phyloP scores from a whole-genome alignment of 2,797 vertebrate genomes.

The Sitta carolinensis region DNA sequence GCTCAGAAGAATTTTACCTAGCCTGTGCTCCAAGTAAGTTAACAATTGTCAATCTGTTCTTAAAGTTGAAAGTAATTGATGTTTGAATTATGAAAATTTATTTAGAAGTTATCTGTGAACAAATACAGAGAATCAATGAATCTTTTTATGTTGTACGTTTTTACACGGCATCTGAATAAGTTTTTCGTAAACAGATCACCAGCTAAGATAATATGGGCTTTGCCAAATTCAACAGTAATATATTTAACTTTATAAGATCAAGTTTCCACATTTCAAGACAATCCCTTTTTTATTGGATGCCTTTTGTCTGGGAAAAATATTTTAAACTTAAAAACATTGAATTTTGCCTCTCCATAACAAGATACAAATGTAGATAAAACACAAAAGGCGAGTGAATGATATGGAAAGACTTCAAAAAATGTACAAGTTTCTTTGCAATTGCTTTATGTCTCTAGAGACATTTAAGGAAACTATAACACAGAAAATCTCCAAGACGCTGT shows the following conservation, averaged over 20 bases:
- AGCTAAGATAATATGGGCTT: neutral
- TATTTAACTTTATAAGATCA: neutral
- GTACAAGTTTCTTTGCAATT: neutral
- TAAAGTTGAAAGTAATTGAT: neutral
- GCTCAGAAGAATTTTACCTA: neutral
- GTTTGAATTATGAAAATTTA: neutral
- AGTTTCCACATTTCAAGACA: neutral
- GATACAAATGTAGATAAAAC: neutral
- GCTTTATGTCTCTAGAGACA: neutral
- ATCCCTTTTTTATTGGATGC: neutral
- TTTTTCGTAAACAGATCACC: neutral
- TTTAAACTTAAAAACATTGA: neutral
- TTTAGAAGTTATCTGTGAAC: neutral
- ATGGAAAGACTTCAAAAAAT: neutral
- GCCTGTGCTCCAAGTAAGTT: neutral
- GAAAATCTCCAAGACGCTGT: neutral
- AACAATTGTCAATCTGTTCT: neutral
- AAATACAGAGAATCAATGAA: neutral
- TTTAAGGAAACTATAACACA: neutral
- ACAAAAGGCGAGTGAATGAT: neutral
- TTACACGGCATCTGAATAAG: neutral
- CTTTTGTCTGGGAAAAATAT: neutral
- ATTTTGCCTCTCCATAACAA: neutral
- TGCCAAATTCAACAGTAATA: slow-evolving; percentile 30
- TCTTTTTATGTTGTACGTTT: neutral